Evolutionary conservation across 2,113 vertebrate genomes (phyloP).

Genomic region (Burhinus oedicnemus): DNA sequence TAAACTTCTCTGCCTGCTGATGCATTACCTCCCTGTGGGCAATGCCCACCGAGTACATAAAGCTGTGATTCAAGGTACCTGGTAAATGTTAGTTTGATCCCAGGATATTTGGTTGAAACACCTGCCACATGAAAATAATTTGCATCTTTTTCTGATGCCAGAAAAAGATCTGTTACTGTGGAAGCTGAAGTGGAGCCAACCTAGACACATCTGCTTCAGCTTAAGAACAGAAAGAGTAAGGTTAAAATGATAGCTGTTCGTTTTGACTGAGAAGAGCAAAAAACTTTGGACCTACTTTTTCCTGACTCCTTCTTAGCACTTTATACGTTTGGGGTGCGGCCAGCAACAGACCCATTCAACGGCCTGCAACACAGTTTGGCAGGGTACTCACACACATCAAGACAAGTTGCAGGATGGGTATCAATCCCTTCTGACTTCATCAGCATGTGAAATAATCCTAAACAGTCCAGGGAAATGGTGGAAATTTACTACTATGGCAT

Average conservation of each 20-base stretch:
- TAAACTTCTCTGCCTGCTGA: neutral
- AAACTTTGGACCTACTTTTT: neutral
- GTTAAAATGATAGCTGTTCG: neutral
- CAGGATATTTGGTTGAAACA: constrained; percentile 13
- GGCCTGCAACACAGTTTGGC: neutral
- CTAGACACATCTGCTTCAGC: neutral
- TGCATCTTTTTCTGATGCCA: neutral
- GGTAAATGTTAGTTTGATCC: constrained; percentile 14
- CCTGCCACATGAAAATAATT: neutral
- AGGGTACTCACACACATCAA: fast-evolving
- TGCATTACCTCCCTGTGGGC: neutral
- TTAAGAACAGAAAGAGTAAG: neutral
- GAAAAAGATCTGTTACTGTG: neutral
- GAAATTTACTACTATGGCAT: neutral
- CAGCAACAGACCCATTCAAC: neutral
- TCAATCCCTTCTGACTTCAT: neutral
- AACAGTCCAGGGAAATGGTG: neutral
- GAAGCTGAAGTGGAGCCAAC: neutral
- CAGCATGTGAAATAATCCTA: neutral
- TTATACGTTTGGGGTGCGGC: neutral
- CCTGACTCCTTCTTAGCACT: neutral
- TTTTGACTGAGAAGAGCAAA: neutral
- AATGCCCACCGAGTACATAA: neutral
- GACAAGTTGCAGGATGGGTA: neutral
- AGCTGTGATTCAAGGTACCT: neutral